Evolutionary conservation across 53 echinoderm and acorn worm species (phyloP).

Genomic region (Henricia sp.): DNA sequence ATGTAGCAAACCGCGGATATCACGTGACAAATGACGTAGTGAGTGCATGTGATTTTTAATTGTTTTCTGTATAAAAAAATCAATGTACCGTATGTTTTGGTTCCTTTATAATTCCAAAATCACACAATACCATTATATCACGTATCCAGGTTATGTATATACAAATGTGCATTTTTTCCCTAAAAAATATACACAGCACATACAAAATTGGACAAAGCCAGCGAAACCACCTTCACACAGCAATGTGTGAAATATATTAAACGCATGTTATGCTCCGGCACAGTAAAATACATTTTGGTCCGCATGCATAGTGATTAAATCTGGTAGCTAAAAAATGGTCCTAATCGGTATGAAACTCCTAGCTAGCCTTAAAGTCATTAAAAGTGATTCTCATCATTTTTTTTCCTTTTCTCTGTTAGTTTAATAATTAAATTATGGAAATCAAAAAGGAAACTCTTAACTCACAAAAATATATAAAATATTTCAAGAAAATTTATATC

Average conservation of each 20-base stretch:
- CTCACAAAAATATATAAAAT: slow-evolving; percentile 99
- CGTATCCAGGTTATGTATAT: slow-evolving; percentile 91
- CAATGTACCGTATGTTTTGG: slow-evolving; percentile 53
- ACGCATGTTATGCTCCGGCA: slow-evolving; percentile 59
- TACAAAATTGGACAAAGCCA: slow-evolving; percentile 86
- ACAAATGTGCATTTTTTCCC: slow-evolving; percentile 92
- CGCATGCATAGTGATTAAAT: slow-evolving; percentile 94
- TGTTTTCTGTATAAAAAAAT: too few species aligned
- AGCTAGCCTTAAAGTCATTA: slow-evolving; percentile 65
- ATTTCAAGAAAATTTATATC: slow-evolving; percentile 97
- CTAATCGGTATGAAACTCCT: slow-evolving; percentile 52
- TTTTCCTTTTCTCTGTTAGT: slow-evolving; percentile 55
- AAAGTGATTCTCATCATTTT: slow-evolving; percentile 55
- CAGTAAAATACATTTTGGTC: slow-evolving; percentile 96
- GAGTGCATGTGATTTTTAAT: slow-evolving; percentile 17
- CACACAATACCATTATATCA: slow-evolving; percentile 73
- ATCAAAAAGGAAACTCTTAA: slow-evolving; percentile 88
- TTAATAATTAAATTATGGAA: slow-evolving; percentile 83
- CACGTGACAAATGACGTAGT: slow-evolving; percentile 32
- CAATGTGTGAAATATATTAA: slow-evolving; percentile 43
- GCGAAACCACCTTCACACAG: slow-evolving; percentile 50
- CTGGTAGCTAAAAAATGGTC: slow-evolving; percentile 50
- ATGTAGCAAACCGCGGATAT: slow-evolving; percentile 7
- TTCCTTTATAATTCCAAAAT: slow-evolving; percentile 68
- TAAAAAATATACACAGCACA: slow-evolving; percentile 97